phyloP scores from a whole-genome alignment of 2,888 invertebrate genomes.

The Falcaria lacertinaria region DNA sequence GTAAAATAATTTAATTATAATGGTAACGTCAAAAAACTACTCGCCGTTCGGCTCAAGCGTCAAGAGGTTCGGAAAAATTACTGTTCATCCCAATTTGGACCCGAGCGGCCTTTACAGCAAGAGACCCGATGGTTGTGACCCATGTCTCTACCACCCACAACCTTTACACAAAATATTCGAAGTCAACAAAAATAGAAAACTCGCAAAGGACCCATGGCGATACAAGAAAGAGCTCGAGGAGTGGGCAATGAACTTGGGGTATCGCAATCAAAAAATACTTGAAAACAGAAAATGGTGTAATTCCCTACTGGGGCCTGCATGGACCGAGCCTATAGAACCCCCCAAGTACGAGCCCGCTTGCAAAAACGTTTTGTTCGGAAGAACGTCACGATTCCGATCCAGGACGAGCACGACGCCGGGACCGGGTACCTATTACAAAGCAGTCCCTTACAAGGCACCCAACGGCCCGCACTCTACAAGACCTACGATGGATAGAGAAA shows the following conservation, averaged over 20 bases:
- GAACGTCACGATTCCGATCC: conserved; percentile 37
- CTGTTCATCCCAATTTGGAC: conserved; percentile 54
- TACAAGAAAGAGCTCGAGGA: conserved; percentile 61
- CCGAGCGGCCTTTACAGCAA: conserved; percentile 42
- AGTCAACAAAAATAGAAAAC: conserved; percentile 31
- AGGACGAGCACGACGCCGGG: conserved; percentile 36
- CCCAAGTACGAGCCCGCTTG: conserved; percentile 41
- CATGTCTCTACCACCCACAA: conserved; percentile 52
- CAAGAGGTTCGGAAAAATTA: conserved; percentile 48
- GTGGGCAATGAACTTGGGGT: conserved; percentile 63
- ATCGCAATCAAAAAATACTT: conserved; percentile 56
- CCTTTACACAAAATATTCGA: conserved; percentile 37
- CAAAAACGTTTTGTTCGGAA: conserved; percentile 56
- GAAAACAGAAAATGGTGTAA: conserved; percentile 37
- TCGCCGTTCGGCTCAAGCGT: conserved; percentile 35
- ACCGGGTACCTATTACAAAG: conserved; percentile 59
- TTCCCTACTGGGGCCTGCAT: conserved; percentile 57
- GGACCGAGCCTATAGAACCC: conserved; percentile 38
- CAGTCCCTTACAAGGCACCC: conserved; percentile 45
- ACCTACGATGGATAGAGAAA: conserved; percentile 55
- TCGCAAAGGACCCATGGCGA: conserved; percentile 55
- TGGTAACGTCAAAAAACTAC: conserved; percentile 15
- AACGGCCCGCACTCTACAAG: conserved; percentile 54
- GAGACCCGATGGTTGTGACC: conserved; percentile 48
- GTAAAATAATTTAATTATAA: background rate